Base-by-base conservation (phyloP, 2,113 vertebrate genomes). In the Tricholaema leucomelas region DNA sequence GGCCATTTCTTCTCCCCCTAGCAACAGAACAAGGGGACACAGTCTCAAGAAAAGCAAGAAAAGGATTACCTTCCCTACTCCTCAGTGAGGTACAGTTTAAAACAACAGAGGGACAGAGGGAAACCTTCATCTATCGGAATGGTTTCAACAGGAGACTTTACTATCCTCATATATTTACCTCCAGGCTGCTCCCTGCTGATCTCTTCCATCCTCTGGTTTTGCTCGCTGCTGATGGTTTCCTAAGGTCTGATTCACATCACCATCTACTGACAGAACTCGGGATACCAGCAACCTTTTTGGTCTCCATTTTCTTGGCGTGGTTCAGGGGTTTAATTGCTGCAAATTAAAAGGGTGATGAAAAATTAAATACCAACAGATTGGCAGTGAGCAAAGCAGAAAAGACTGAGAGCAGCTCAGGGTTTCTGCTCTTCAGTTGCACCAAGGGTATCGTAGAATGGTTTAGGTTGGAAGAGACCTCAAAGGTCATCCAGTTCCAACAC, bases 211-310 rank as follows among this genome's bases (percentile, higher is more conserved):
- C n/a, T n/a, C n/a, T n/a, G n/a, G 11, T 6, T 28, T 4, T 20
- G 31, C 20, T 65, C 35, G 12, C 44, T 1, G 4, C 12, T 0
- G 9, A 28, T 54, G 33, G 12, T 15, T 88, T 50, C 13, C 35
- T 23, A 30, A 35, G 1, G 5, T 64, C 78, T 82, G 52, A 40
- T 35, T 81, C 71, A 70, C 87, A 95, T 40, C 88, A 66, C 92
- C 96, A 95, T 81, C 96, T 95, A 83, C 75, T 73, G 96, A 76
- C 64, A 40, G 10, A 20, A 11, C 15, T 23, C 1, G 59, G 77
- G 28, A 74, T 40, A 25, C 0, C 44, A 61, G 54, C 1, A 50
- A 2, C 70, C 38, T 1, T 0, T 1, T 12, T 8, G 8, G 56
- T 40, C 24, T 35, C 3, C 0, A 3, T 33, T 78, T 67, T 15